Base-by-base conservation (phyloP, 2,888 invertebrate genomes). In the Dolichopus griseipennis region DNA sequence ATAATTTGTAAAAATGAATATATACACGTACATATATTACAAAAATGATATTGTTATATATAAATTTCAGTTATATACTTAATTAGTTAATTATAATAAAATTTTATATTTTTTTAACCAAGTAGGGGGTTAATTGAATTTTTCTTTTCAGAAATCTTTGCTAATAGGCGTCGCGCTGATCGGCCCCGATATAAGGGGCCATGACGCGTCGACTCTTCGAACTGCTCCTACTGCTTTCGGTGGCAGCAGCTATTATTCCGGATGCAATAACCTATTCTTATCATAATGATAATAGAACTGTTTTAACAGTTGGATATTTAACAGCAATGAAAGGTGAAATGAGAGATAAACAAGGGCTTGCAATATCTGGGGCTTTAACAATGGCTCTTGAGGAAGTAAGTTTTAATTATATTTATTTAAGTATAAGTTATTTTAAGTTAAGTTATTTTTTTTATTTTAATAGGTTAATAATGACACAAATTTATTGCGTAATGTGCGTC, bases 341-440 rank as follows among this genome's bases (percentile, higher is more conserved):
- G 73, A 88, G 88, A 76, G 90, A 90, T 78, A 86, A 91, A 72
- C 92, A 92, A 82, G 95, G 95, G 22, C 85, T 95, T 75, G 87
- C 91, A 72, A 91, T 95, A 76, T 93, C 94, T 67, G 97, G 97
- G 69, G 97, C 96, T 67, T 86, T 97, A 73, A 87, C 93, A 65
- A 88, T 92, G 86, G 96, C 96, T 67, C 85, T 96, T 69, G 88
- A 93, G 74, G 87, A 91, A 85, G 92, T 95, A 77, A 75, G 72
- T 68, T 33, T 3, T 10, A 22, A 33, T 27, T 4, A 27, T 5
- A 18, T 64, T 6, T 43, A 20, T 27, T 62, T 65, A 37, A 37
- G 18, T 52, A 18, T 22, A 21, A 18, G 65, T 43, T 63, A 64
- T 65, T 21, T 34, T 41, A 65, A 6, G 69, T 67, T 21, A 64